These are phyloP conservation scores for Magallana ariakensis DNA, from an alignment of 1,140 invertebrate species.

Conservation along the genomic window DNA sequence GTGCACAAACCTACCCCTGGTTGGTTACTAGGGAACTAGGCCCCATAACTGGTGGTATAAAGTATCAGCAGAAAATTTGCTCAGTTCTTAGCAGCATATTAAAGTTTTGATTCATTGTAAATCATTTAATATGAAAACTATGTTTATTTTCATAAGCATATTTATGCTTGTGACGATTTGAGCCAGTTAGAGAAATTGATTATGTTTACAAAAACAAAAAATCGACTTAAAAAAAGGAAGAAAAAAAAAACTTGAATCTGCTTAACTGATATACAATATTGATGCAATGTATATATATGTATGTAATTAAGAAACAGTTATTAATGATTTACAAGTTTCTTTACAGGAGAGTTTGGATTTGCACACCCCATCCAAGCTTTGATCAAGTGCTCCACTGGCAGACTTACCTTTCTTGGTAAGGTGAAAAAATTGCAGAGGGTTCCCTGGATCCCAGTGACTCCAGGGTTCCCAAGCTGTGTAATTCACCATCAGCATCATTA, in stretches of 20 bases:
- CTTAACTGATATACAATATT: too few relatives aligned
- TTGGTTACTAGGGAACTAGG: not conserved
- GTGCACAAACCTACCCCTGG: not conserved
- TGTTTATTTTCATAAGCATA: not conserved
- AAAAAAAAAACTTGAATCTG: not conserved
- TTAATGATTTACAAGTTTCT: conserved; percentile 28
- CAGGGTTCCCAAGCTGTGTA: not conserved
- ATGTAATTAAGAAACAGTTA: not conserved
- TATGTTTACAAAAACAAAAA: not conserved
- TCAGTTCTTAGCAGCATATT: not conserved
- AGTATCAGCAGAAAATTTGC: not conserved
- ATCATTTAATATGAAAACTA: not conserved
- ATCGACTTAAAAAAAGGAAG: not conserved
- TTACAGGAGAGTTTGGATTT: conserved; percentile 23
- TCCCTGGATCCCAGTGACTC: not conserved
- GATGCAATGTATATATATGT: not conserved
- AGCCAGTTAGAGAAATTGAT: not conserved
- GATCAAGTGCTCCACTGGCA: too few relatives aligned
- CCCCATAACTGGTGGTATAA: not conserved
- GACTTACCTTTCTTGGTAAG: conserved; percentile 33
- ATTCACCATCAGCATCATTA: too few relatives aligned
- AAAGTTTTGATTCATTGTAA: conserved; percentile 5
- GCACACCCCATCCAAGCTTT: conserved; percentile 12
- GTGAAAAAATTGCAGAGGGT: not conserved
- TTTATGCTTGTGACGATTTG: not conserved